Percentiles rank a stretch among this genome's conserved stretches.
Conservation (phyloP, 2,888 invertebrate species). For the Bruchidius siliquastri region DNA sequence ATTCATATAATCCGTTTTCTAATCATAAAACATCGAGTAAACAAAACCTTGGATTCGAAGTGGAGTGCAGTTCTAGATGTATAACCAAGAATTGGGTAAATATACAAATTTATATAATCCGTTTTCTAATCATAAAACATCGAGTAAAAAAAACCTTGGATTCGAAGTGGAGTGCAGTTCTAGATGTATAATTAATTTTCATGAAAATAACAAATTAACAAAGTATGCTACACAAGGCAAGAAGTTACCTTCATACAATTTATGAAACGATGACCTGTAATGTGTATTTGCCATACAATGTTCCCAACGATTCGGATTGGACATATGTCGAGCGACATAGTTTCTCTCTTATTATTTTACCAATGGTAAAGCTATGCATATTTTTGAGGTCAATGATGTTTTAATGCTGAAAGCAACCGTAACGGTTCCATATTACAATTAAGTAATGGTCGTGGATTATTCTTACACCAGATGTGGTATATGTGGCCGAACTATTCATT, state of each 20-base stretch:
- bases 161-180: too few relatives aligned
- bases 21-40: too few relatives aligned
- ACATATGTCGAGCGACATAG: not conserved
- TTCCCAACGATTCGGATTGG: not conserved
- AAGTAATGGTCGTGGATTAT: not conserved
- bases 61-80: too few relatives aligned
- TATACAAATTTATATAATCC: too few relatives aligned
- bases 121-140: too few relatives aligned
- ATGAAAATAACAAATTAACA: not conserved
- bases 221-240: not conserved
- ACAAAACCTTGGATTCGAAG: too few relatives aligned
- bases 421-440: not conserved
- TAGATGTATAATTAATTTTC: too few relatives aligned
- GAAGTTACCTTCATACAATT: not conserved
- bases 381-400: not conserved
- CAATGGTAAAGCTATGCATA: not conserved
- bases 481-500: too few relatives aligned
- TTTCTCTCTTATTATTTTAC: not conserved
- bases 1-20: too few relatives aligned
- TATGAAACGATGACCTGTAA: not conserved
- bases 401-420: not conserved
- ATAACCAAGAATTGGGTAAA: too few relatives aligned
- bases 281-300: not conserved
- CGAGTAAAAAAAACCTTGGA: too few relatives aligned
- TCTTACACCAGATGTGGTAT: not conserved